These are phyloP conservation scores for Plumapathes pennacea DNA, from an alignment of 92 coral and sea anemone genomes.

Conservation along the genomic window DNA sequence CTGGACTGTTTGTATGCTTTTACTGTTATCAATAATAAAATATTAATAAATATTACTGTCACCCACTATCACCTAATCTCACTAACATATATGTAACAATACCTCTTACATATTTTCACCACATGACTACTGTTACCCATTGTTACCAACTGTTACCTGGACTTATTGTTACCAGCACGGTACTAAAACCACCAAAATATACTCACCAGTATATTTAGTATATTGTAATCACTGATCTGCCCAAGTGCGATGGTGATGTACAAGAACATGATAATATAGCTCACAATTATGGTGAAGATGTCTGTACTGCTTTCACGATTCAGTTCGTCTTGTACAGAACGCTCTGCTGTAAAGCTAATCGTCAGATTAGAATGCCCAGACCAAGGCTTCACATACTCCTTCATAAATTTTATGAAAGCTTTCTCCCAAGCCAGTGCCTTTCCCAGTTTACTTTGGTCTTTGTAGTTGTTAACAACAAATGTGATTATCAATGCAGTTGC, in stretches of 20 bases:
- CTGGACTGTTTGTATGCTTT: no score
- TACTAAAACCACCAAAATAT: no score
- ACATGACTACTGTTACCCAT: no score
- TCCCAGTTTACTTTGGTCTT: conserved; percentile 63
- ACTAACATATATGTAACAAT: no score
- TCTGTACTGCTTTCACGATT: conserved; percentile 89
- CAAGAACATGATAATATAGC: conserved; percentile 89
- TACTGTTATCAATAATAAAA: no score
- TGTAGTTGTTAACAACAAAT: conserved; percentile 69
- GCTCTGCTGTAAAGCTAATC: conserved; percentile 74
- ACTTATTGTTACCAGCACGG: no score
- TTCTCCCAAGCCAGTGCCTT: conserved; percentile 89
- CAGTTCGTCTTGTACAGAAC: conserved; percentile 90
- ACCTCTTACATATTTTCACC: no score
- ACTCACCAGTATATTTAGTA: no score
- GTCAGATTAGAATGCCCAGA: no score
- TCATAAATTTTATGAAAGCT: conserved; percentile 68
- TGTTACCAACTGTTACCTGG: no score
- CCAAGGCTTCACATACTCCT: conserved; percentile 24
- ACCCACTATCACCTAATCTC: no score
- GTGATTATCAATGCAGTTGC: conserved; percentile 74
- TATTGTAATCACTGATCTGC: conserved; percentile 69
- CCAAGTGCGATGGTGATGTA: conserved; percentile 96
- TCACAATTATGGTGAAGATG: conserved; percentile 76
- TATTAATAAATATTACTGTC: no score